Percentiles rank a stretch among this genome's conserved stretches.
phyloP scores from a whole-genome alignment of 2,888 invertebrate genomes.

The Lepidochrysops patricia region DNA sequence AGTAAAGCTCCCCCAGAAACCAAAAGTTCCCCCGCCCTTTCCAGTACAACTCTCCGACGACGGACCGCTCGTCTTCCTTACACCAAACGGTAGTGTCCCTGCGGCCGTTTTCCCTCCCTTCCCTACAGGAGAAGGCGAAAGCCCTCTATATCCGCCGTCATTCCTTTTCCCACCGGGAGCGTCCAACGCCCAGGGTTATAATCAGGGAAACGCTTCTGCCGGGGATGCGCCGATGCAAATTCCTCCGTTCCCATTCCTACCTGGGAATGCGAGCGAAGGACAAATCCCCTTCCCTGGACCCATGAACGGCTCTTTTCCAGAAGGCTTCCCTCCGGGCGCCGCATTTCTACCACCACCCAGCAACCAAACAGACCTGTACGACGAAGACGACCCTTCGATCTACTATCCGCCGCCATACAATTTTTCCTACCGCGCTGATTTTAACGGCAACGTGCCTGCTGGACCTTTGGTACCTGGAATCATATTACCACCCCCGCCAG shows the following conservation, averaged over 20 bases:
- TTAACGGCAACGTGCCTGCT: conserved; percentile 84
- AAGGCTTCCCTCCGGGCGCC: conserved; percentile 72
- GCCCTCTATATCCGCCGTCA: conserved; percentile 69
- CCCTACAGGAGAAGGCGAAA: conserved; percentile 76
- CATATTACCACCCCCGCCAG: conserved; percentile 89
- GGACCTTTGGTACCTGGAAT: conserved; percentile 93
- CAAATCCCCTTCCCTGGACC: conserved; percentile 70
- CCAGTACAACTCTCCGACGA: conserved; percentile 90
- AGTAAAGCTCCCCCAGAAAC: conserved; percentile 87
- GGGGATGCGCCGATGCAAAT: conserved; percentile 77
- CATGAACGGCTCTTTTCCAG: conserved; percentile 75
- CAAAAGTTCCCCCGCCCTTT: conserved; percentile 93
- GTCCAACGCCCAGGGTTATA: conserved; percentile 71
- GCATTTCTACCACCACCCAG: conserved; percentile 80
- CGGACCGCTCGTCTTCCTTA: conserved; percentile 90
- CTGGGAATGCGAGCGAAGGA: conserved; percentile 74
- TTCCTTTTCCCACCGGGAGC: conserved; percentile 76
- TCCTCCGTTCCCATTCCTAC: conserved; percentile 78
- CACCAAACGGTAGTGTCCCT: conserved; percentile 84
- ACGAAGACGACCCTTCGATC: conserved; percentile 93
- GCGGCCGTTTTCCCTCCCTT: conserved; percentile 79
- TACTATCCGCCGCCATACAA: conserved; percentile 95
- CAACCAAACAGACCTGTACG: conserved; percentile 84
- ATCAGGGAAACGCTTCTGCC: conserved; percentile 79
- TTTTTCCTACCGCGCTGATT: conserved; percentile 86